Evolutionary conservation across 2,888 invertebrate genomes (phyloP).

Genomic region (Cepaea hortensis): DNA sequence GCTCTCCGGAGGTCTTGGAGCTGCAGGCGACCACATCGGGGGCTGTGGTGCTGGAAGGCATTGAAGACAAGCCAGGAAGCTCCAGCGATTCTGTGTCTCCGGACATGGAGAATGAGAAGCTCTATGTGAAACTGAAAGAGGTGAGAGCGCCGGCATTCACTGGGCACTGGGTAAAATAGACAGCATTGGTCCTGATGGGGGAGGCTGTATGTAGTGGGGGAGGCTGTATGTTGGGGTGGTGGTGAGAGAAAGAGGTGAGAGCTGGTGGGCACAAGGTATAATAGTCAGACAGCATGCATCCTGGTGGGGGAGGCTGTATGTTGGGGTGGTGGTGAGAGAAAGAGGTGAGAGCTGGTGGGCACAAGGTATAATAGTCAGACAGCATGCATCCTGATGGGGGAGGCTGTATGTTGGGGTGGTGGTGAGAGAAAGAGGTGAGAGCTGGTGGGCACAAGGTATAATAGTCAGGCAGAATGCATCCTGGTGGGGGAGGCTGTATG

Average conservation of each 20-base stretch:
- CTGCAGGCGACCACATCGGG: neutral
- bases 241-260: neutral
- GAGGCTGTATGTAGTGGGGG: neutral
- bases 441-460: neutral
- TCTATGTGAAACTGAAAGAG: slow-evolving; percentile 76
- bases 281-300: too few species aligned
- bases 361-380: neutral
- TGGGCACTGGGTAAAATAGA: too few species aligned
- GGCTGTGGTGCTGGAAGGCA: slow-evolving; percentile 63
- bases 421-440: neutral
- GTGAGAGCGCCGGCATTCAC: slow-evolving; percentile 54
- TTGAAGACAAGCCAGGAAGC: slow-evolving; percentile 71
- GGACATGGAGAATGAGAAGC: slow-evolving; percentile 75
- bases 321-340: neutral
- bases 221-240: neutral
- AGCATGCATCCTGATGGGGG: neutral
- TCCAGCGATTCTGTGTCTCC: slow-evolving; percentile 74
- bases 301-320: too few species aligned
- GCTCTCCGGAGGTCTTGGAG: slow-evolving; percentile 60
- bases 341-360: neutral
- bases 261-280: neutral
- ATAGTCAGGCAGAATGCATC: too few species aligned
- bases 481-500: too few species aligned
- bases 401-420: neutral
- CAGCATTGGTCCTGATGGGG: neutral